Conservation (phyloP, 2,113 vertebrate genomes). For the Planiliza haematocheilus region DNA sequence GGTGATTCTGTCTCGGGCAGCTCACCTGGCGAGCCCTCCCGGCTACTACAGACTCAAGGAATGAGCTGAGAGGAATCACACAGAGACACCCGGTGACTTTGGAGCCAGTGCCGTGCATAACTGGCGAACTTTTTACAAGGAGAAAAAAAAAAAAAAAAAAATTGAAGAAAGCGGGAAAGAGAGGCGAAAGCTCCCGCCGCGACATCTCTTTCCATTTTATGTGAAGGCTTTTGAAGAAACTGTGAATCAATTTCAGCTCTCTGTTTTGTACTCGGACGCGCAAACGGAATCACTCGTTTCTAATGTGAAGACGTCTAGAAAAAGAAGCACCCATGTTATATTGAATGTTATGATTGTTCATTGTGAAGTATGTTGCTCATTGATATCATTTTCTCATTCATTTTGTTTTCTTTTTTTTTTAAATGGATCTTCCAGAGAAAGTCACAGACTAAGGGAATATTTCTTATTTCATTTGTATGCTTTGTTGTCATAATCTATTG, state of each 20-base stretch:
- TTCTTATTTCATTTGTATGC: slow-evolving; percentile 86
- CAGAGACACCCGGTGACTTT: slow-evolving; percentile 21
- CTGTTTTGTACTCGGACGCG: slow-evolving; percentile 71
- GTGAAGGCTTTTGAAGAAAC: slow-evolving; percentile 77
- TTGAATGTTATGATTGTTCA: slow-evolving; percentile 83
- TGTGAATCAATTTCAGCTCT: slow-evolving; percentile 76
- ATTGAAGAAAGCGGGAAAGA: slow-evolving; percentile 33
- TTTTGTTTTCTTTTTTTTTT: slow-evolving; percentile 70
- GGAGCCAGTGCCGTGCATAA: slow-evolving; percentile 48
- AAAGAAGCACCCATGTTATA: slow-evolving; percentile 70
- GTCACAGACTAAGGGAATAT: slow-evolving; percentile 74
- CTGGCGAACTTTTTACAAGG: slow-evolving; percentile 54
- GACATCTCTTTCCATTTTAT: slow-evolving; percentile 63
- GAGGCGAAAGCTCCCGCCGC: too few species aligned
- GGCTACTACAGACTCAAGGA: slow-evolving; percentile 13
- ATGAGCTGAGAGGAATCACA: slow-evolving; percentile 22
- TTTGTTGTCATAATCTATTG: slow-evolving; percentile 87
- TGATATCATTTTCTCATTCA: slow-evolving; percentile 67
- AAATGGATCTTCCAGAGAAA: slow-evolving; percentile 83
- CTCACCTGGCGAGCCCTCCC: background rate
- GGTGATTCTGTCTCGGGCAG: slow-evolving; percentile 29
- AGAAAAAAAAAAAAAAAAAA: slow-evolving; percentile 27
- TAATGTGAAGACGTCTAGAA: slow-evolving; percentile 81
- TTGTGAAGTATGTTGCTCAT: slow-evolving; percentile 84
- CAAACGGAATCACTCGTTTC: slow-evolving; percentile 73